These are phyloP conservation scores for Tinea pellionella DNA, from an alignment of 2,888 invertebrate genomes.

Conservation along the genomic window DNA sequence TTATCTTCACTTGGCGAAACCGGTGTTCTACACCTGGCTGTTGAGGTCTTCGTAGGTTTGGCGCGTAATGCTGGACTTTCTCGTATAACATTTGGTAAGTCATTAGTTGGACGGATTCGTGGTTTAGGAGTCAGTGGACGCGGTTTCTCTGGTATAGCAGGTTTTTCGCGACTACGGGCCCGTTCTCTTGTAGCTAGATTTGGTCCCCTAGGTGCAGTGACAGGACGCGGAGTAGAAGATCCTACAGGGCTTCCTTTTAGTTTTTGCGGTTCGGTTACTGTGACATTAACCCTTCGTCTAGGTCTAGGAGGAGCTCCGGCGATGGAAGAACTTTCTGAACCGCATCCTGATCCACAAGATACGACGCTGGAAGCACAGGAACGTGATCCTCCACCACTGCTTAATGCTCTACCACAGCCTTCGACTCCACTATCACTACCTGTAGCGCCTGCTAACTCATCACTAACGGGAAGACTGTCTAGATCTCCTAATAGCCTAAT, in stretches of 20 bases:
- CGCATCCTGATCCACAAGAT: constrained; percentile 82
- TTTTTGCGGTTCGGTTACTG: constrained; percentile 61
- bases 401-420: constrained; percentile 74
- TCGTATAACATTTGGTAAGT: constrained; percentile 63
- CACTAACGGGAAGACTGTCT: constrained; percentile 54
- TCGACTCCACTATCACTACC: constrained; percentile 88
- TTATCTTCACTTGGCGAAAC: constrained; percentile 77
- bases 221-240: constrained; percentile 62
- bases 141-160: constrained; percentile 57
- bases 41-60: constrained; percentile 64
- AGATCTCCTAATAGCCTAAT: constrained; percentile 52
- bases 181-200: constrained; percentile 67
- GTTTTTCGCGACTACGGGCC: constrained; percentile 71
- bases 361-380: constrained; percentile 84
- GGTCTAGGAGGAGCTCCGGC: constrained; percentile 63
- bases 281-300: constrained; percentile 69
- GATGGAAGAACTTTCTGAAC: constrained; percentile 83
- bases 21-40: constrained; percentile 71
- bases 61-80: constrained; percentile 57
- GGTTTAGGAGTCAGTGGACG: constrained; percentile 60
- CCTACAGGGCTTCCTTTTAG: constrained; percentile 58
- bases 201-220: constrained; percentile 58
- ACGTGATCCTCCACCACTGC: constrained; percentile 74
- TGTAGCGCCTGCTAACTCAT: constrained; percentile 63
- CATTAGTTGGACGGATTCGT: constrained; percentile 57